Evolutionary conservation across 2,113 vertebrate species (phyloP).

Genomic region (Lampris megalopsis): DNA sequence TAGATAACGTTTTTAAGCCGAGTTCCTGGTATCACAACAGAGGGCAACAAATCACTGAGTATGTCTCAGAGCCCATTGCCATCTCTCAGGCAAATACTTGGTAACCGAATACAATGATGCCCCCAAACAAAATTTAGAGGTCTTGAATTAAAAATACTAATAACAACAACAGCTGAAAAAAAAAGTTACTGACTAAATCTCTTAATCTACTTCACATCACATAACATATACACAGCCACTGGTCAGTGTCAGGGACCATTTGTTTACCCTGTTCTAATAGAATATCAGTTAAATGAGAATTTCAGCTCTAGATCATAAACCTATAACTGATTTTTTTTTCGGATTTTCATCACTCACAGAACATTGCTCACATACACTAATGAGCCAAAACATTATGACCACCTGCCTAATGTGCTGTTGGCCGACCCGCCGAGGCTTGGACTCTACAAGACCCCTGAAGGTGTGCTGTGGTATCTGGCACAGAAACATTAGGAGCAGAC

Average conservation of each 20-base stretch:
- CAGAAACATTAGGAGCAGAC: too few species aligned
- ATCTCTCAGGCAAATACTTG: not conserved
- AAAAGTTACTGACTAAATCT: not conserved
- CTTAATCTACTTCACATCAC: not conserved
- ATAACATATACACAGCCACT: not conserved
- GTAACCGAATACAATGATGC: not conserved
- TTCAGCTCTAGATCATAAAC: not conserved
- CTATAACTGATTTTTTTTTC: too few species aligned
- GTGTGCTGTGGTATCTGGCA: too few species aligned
- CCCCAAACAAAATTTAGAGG: not conserved
- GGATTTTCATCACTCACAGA: too few species aligned
- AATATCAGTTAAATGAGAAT: not conserved
- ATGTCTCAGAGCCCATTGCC: constrained; percentile 34
- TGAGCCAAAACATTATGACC: too few species aligned
- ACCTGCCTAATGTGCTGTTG: too few species aligned
- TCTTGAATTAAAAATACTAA: not conserved
- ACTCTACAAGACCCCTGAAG: too few species aligned
- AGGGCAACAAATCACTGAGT: constrained; percentile 49
- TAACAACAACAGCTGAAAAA: not conserved
- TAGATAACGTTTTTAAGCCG: constrained; percentile 45
- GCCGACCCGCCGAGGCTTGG: too few species aligned
- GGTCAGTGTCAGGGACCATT: not conserved
- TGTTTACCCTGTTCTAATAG: not conserved
- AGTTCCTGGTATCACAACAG: constrained; percentile 54
- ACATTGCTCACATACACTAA: too few species aligned